A percentile compares a stretch with the other conserved stretches of the same genome.
Evolutionary conservation across 2,113 vertebrate genomes (phyloP).

Genomic region (Vicugna pacos): DNA sequence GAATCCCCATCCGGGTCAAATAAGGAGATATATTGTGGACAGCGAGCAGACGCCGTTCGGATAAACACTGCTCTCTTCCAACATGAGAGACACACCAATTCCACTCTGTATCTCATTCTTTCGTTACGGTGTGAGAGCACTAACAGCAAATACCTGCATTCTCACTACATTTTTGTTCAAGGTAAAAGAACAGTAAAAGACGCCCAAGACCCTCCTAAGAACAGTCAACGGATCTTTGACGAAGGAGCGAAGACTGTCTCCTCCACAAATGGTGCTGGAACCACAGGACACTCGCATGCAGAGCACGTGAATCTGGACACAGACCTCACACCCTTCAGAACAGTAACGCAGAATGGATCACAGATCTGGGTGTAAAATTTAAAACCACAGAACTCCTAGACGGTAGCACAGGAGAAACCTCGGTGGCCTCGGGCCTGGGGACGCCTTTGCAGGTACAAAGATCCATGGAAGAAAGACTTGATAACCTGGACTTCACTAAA

Average conservation of each 20-base stretch:
- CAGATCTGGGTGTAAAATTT: fast-evolving
- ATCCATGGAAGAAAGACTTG: not conserved
- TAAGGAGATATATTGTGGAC: too few species aligned
- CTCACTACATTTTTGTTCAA: not conserved
- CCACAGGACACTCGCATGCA: not conserved
- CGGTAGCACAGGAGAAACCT: not conserved
- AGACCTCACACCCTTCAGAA: not conserved
- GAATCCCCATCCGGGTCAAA: not conserved
- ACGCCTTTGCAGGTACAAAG: too few species aligned
- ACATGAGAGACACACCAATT: fast-evolving
- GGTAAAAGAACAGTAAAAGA: not conserved
- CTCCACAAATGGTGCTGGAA: fast-evolving
- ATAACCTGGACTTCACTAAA: not conserved
- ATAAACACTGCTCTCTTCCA: fast-evolving
- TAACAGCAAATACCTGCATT: not conserved
- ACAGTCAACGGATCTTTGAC: not conserved
- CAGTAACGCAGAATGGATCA: fast-evolving
- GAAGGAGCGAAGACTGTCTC: not conserved
- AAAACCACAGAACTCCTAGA: not conserved
- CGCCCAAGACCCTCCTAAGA: not conserved
- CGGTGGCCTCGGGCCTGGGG: fast-evolving
- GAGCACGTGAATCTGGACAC: too few species aligned
- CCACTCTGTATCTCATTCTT: fast-evolving
- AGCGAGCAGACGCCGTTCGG: not conserved
- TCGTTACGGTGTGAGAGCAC: fast-evolving